These are phyloP conservation scores for Lithodes maja DNA, from an alignment of 2,888 invertebrate genomes.

Conservation along the genomic window DNA sequence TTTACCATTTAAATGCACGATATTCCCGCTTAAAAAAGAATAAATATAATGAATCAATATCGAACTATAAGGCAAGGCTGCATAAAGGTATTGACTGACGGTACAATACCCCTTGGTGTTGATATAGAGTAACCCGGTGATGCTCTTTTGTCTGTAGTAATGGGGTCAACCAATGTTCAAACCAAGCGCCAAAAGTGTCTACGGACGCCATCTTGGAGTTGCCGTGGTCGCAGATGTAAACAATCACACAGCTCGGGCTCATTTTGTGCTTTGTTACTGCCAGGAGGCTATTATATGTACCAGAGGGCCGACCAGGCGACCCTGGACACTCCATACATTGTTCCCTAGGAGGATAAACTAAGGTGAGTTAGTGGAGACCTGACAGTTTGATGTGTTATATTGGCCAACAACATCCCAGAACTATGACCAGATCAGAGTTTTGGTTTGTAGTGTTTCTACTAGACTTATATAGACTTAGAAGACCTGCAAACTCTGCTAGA, in stretches of 20 bases:
- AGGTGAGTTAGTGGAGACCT: not conserved
- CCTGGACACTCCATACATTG: not conserved
- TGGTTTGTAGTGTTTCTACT: no score
- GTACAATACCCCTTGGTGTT: not conserved
- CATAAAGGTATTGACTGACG: not conserved
- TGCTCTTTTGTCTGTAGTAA: not conserved
- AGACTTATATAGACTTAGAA: no score
- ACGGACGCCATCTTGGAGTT: conserved; percentile 8
- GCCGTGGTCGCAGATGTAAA: conserved; percentile 5
- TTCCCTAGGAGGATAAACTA: not conserved
- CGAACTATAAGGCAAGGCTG: not conserved
- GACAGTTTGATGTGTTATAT: no score
- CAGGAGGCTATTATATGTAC: not conserved
- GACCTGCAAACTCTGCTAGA: no score
- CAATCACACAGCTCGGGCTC: not conserved
- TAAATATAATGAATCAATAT: conserved; percentile 10
- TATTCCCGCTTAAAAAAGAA: conserved; percentile 7
- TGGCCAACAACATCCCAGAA: no score
- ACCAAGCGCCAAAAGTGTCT: not conserved
- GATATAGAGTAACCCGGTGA: not conserved
- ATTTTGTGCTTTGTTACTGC: not conserved
- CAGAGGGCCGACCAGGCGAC: not conserved
- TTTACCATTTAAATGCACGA: not conserved
- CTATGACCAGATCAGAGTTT: no score
- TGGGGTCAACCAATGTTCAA: not conserved